phyloP scores from a whole-genome alignment of 1,140 invertebrate genomes.

The Hyposmocoma kahamanoa region DNA sequence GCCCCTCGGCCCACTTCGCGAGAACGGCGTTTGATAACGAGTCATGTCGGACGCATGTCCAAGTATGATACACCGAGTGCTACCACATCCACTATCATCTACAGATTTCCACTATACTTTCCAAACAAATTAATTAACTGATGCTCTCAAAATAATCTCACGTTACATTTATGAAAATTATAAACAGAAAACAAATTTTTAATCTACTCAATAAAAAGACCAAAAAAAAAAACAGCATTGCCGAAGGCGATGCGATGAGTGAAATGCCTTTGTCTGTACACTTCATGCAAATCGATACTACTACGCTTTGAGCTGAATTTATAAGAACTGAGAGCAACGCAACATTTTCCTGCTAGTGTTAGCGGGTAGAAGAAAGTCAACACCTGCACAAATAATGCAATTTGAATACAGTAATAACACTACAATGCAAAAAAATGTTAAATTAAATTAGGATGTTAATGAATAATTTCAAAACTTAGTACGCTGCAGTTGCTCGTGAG shows the following conservation, averaged over 20 bases:
- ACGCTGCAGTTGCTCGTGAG: no score
- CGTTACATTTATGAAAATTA: constrained; percentile 16
- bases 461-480: constrained; percentile 34
- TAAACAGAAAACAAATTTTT: constrained; percentile 19
- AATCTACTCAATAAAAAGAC: constrained; percentile 25
- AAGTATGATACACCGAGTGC: constrained; percentile 21
- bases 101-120: constrained; percentile 48
- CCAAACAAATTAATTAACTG: constrained; percentile 58
- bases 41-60: background rate
- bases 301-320: constrained; percentile 33
- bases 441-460: constrained; percentile 55
- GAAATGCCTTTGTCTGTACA: constrained; percentile 44
- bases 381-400: constrained; percentile 70
- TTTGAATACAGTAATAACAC: constrained; percentile 62
- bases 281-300: constrained; percentile 53
- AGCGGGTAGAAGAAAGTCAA: constrained; percentile 66
- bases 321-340: constrained; percentile 56
- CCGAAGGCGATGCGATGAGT: constrained; percentile 36
- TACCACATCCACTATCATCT: constrained; percentile 65
- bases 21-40: constrained; percentile 5
- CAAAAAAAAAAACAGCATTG: constrained; percentile 31
- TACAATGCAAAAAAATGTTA: constrained; percentile 65
- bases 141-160: constrained; percentile 22
- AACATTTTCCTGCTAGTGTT: constrained; percentile 72
- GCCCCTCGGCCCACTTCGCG: constrained; percentile 5